Evolutionary conservation across 2,113 vertebrate genomes (phyloP), one percentile per base, ranked within the genome.

Genomic region (Mesoclemmys tuberculata): DNA sequence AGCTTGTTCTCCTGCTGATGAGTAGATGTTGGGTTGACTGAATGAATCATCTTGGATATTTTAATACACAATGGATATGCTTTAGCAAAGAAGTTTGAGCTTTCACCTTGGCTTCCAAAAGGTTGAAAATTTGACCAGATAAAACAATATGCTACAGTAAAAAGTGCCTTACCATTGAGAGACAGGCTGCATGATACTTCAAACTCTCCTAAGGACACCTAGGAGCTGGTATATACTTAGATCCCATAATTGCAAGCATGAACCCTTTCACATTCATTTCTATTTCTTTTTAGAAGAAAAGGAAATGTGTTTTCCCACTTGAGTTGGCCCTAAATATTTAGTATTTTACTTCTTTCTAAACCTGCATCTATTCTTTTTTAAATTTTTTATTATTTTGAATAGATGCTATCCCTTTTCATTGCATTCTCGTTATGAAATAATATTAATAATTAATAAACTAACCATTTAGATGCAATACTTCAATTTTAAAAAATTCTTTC

Each of bases 11-110:
- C 96, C 95, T 97, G 96, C 97, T 98, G 98, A 98, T 98, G 97
- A 97, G 97, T 97, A 97, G 97, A 97, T 98, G 98, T 97, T 98
- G 98, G 97, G 92, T 97, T 97, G 98, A 96, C 98, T 96, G 97
- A 98, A 98, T 98, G 98, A 98, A 98, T 98, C 98, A 98, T 97
- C 97, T 97, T 92, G 93, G 97, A 93, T 98, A 97, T 98, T 98
- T 98, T 97, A 97, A 98, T 98, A 98, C 94, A 98, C 98, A 97
- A 95, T 96, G 95, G 95, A 71, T 96, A 90, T 78, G 94, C 96
- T 98, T 97, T 38, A 93, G 94, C 77, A 89, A 93, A 98, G 97
- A 97, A 97, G 96, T 98, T 98, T 96, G 97, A 98, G 98, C 97
- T 98, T 98, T 98, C 97, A 97, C 98, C 97, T 95, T 92, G 38